These are phyloP conservation scores for Bombyx mandarina DNA, from an alignment of 1,140 invertebrate genomes.

Conservation along the genomic window DNA sequence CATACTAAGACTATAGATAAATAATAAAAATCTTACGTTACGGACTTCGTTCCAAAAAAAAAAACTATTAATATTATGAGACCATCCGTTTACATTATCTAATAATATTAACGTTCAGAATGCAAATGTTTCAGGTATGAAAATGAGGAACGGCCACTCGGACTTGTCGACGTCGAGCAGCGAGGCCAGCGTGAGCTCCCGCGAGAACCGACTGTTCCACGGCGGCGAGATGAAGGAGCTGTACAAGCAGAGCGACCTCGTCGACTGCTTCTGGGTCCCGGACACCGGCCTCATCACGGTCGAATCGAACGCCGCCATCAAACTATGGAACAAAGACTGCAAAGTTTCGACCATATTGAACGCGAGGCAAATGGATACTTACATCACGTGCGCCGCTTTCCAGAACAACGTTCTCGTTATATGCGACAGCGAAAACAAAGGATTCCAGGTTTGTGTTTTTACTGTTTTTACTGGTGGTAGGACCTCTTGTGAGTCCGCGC, in stretches of 20 bases:
- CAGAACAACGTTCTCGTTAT: conserved; percentile 44
- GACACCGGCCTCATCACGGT: conserved; percentile 40
- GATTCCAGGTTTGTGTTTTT: conserved; percentile 35
- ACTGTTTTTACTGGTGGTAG: neutral
- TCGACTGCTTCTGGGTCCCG: conserved; percentile 41
- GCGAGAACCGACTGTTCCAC: conserved; percentile 21
- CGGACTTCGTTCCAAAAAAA: too few relatives aligned
- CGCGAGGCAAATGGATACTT: conserved; percentile 31
- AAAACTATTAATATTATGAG: too few relatives aligned
- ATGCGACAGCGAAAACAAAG: conserved; percentile 37
- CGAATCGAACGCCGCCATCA: conserved; percentile 45
- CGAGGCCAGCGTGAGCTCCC: conserved; percentile 34
- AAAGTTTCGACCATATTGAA: conserved; percentile 36
- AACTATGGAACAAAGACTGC: conserved; percentile 40
- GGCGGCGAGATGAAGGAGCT: conserved; percentile 27
- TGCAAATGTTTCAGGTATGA: conserved; percentile 25
- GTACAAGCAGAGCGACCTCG: conserved; percentile 28
- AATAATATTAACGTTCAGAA: neutral
- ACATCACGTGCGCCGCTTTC: conserved; percentile 38
- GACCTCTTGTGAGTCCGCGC: too few relatives aligned
- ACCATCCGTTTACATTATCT: too few relatives aligned
- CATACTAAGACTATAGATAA: too few relatives aligned
- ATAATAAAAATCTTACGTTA: too few relatives aligned
- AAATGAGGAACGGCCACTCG: conserved; percentile 29
- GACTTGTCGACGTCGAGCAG: conserved; percentile 41